Evolutionary conservation across 1,140 invertebrate genomes (phyloP), one percentile per base, ranked within the genome.

Genomic region (Stegodyphus dumicola): DNA sequence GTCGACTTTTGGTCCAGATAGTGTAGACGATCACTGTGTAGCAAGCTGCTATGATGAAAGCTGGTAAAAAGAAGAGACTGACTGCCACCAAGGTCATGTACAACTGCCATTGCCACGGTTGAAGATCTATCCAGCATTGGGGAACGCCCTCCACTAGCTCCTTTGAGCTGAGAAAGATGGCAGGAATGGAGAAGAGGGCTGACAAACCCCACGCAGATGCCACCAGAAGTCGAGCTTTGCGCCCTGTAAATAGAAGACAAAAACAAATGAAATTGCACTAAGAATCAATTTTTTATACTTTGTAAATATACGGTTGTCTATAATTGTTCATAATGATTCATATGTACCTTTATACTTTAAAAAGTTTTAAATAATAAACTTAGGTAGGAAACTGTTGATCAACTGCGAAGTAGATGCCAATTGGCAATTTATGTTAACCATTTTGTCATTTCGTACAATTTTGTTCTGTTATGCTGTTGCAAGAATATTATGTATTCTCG

Each of bases 21-120:
- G 97, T 98, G 89, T 94, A 93, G 0, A 98, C 96, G 86, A 99
- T 98, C 86, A 98, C 93, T 9, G 94, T 93, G 91, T 98, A 98
- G 90, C 97, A 98, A 3, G 94, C 94, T 0, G 95, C 93, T 69
- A 99, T 99, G 88, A 98, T 96, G 53, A 98, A 88, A 0, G 97
- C 95, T 0, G 97, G 97, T 17, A 97, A 91, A 51, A 97, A 93
- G 91, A 98, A 98, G 6, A 98, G 93, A 56, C 94, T 93, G 6
- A 95, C 90, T 6, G 96, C 94, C 0, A 98, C 94, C 48, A 96
- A 89, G 0, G 94, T 95, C 93, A 98, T 95, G 91, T 97, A 99
- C 13, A 98, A 92, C 91, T 89, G 88, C 97, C 97, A 98, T 74
- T 95, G 92, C 89, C 93, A 92, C 0, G 93, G 91, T 1, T 93